Conservation (phyloP, 1,140 invertebrate genomes). For the Maconellicoccus hirsutus region DNA sequence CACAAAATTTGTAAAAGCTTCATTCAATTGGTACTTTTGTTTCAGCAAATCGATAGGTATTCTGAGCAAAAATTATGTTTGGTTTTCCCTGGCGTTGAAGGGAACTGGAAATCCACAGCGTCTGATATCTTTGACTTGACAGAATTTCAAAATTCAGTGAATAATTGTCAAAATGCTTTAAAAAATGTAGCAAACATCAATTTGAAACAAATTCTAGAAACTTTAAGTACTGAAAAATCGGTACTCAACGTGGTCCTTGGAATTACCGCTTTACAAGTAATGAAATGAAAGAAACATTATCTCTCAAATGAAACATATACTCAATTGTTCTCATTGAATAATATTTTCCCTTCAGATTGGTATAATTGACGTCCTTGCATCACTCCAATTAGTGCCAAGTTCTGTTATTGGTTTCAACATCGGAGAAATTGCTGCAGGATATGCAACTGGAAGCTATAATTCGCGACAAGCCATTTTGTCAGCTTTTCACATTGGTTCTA, state of each 20-base stretch:
- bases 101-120: background rate
- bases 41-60: background rate
- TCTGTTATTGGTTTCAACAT: conserved; percentile 31
- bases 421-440: conserved; percentile 73
- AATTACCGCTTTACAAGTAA: conserved; percentile 39
- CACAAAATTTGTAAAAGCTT: too few species aligned
- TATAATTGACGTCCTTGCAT: conserved; percentile 60
- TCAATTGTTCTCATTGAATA: conserved; percentile 52
- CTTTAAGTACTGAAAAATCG: conserved; percentile 36
- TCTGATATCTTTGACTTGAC: background rate
- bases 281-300: background rate
- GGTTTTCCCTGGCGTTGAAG: background rate
- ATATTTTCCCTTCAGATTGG: conserved; percentile 59
- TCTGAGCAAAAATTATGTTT: background rate
- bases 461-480: conserved; percentile 69
- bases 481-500: conserved; percentile 50
- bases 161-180: background rate
- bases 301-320: conserved; percentile 29
- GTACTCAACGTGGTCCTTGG: conserved; percentile 41
- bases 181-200: conserved; percentile 34
- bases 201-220: conserved; percentile 30
- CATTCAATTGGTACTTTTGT: background rate
- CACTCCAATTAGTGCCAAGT: conserved; percentile 24
- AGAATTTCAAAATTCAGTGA: background rate
- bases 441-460: conserved; percentile 73